Evolutionary conservation across 2,113 vertebrate genomes (phyloP).

Genomic region (Brachyhypopomus occidentalis): DNA sequence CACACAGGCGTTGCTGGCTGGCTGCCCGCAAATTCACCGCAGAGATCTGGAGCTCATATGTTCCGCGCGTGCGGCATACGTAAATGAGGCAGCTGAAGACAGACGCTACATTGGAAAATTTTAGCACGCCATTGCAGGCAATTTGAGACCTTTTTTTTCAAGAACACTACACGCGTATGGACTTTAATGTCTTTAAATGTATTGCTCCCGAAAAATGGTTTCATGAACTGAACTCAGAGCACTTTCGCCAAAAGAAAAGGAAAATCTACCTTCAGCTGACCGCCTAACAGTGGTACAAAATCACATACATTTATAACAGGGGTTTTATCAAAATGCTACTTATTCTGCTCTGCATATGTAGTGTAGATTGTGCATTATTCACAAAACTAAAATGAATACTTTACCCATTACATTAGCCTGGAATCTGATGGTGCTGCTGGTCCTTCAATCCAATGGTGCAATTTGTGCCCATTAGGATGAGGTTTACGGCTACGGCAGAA

Average conservation of each 20-base stretch:
- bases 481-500: background rate
- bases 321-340: background rate
- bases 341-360: background rate
- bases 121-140: background rate
- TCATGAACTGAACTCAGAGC: background rate
- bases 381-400: constrained; percentile 16
- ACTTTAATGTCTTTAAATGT: background rate
- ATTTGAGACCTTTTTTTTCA: background rate
- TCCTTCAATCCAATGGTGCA: background rate
- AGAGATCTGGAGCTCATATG: constrained; percentile 15
- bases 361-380: constrained; percentile 1
- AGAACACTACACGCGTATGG: background rate
- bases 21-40: constrained; percentile 43
- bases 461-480: constrained; percentile 34
- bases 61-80: constrained; percentile 13
- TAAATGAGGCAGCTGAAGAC: constrained; percentile 5
- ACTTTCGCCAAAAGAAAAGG: background rate
- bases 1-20: constrained; percentile 48
- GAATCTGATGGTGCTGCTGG: constrained; percentile 2
- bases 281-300: background rate
- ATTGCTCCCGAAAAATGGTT: too few relatives aligned
- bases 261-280: background rate
- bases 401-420: background rate
- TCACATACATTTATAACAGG: background rate
- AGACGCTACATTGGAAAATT: background rate